phyloP scores from a whole-genome alignment of 2,797 vertebrate species.

The Allobates femoralis region DNA sequence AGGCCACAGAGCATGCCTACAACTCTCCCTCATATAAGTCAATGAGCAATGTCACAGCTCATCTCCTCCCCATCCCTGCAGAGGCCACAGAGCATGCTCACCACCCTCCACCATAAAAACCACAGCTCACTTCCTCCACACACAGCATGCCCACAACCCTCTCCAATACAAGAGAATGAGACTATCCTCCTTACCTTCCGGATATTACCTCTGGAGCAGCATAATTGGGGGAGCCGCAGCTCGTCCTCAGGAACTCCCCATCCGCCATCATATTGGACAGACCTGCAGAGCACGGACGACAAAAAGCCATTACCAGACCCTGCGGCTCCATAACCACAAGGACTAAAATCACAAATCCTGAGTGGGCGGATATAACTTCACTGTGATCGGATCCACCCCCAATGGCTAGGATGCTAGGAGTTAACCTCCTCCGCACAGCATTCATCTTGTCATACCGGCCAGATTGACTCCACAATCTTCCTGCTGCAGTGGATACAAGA shows the following conservation, averaged over 20 bases:
- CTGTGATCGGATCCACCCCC: too few species aligned
- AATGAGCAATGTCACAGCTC: neutral
- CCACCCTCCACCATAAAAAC: too few species aligned
- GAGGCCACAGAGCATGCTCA: too few species aligned
- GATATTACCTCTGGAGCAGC: slow-evolving; percentile 99
- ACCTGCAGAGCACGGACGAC: slow-evolving; percentile 74
- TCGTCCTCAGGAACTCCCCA: slow-evolving; percentile 97
- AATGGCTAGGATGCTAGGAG: too few species aligned
- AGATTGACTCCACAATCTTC: too few species aligned
- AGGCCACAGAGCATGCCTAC: neutral
- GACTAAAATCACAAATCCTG: neutral
- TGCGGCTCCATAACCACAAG: neutral
- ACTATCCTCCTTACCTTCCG: slow-evolving; percentile 84
- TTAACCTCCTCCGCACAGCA: too few species aligned
- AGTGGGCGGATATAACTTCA: too few species aligned
- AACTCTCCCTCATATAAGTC: neutral
- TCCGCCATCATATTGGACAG: slow-evolving; percentile 99
- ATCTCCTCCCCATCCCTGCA: slow-evolving; percentile 83
- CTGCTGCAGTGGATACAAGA: too few species aligned
- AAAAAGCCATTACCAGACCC: neutral
- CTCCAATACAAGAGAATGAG: neutral
- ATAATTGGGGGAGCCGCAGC: slow-evolving; percentile 98
- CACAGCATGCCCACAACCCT: too few species aligned
- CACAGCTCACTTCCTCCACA: slow-evolving; percentile 69
- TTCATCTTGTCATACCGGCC: too few species aligned